Conservation (phyloP, 2,888 invertebrate genomes). For the Ectemnius cavifrons region DNA sequence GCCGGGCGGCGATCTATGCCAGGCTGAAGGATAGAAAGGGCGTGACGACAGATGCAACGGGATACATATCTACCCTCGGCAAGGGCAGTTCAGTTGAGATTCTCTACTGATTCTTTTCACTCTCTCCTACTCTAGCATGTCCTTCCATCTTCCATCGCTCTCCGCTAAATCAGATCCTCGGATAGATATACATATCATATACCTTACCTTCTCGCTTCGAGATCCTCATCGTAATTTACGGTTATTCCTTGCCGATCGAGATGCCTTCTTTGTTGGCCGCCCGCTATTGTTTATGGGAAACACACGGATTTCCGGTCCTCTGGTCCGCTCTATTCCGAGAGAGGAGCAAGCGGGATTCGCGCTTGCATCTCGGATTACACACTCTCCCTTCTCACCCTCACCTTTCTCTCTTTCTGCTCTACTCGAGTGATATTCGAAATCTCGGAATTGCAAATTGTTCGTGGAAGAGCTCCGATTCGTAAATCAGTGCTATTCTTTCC, state of each 20-base stretch:
- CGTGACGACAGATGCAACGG: conserved; percentile 77
- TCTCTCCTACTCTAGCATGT: conserved; percentile 22
- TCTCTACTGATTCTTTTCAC: conserved; percentile 65
- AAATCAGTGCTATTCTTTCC: too few relatives aligned
- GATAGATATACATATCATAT: too few relatives aligned
- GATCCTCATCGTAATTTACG: conserved; percentile 61
- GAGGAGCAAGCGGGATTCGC: conserved; percentile 2
- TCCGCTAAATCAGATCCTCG: conserved; percentile 35
- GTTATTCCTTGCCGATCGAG: conserved; percentile 51
- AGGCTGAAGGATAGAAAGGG: conserved; percentile 66
- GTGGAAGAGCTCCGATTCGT: too few relatives aligned
- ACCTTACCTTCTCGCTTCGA: not conserved
- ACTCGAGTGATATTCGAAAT: too few relatives aligned
- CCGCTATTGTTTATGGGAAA: conserved; percentile 52
- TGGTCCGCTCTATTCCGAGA: conserved; percentile 7
- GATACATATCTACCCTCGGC: conserved; percentile 72
- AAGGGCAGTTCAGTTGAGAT: conserved; percentile 66
- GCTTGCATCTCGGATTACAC: too few relatives aligned
- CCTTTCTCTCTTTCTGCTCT: too few relatives aligned
- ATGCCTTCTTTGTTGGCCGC: conserved; percentile 43
- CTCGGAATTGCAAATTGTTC: too few relatives aligned
- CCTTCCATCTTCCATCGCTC: conserved; percentile 36
- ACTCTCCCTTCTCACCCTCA: not conserved
- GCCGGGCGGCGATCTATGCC: not conserved
- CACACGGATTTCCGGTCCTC: conserved; percentile 44